Percentiles rank a stretch among this genome's conserved stretches.
Conservation (phyloP, 2,113 vertebrate species). For the Apodemus sylvaticus region DNA sequence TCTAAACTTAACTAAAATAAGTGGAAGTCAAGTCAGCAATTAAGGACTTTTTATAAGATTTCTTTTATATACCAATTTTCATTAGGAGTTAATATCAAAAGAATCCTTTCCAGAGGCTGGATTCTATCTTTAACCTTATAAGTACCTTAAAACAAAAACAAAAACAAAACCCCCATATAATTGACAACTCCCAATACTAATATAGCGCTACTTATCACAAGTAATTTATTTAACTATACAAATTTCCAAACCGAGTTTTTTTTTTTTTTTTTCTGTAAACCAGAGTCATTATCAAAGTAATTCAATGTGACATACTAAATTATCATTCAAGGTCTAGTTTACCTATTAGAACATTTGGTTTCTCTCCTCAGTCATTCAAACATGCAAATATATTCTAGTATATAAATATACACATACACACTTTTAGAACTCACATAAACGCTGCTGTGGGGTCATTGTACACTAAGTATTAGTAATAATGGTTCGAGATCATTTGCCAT, state of each 20-base stretch:
- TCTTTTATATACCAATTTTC: conserved; percentile 19
- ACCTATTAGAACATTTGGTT: not conserved
- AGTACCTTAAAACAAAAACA: not conserved
- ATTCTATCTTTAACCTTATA: not conserved
- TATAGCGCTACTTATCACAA: not conserved
- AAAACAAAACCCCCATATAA: not conserved
- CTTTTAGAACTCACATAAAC: not conserved
- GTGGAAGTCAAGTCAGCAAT: conserved; percentile 12
- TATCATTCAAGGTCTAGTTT: not conserved
- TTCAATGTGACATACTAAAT: not conserved
- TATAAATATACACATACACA: not conserved
- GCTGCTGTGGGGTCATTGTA: not conserved
- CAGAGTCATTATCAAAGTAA: not conserved
- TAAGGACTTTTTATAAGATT: conserved; percentile 3
- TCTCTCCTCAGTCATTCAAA: not conserved
- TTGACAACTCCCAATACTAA: not conserved
- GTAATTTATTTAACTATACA: not conserved
- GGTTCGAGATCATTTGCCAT: not conserved
- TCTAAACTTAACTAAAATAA: conserved; percentile 51
- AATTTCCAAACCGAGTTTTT: not conserved
- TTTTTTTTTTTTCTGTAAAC: conserved; percentile 18
- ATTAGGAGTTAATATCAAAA: not conserved
- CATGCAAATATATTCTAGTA: not conserved
- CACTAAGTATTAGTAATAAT: not conserved
- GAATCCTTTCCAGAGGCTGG: not conserved